Evolutionary conservation across 1,140 invertebrate species (phyloP).

Genomic region (Bombus balteatus): DNA sequence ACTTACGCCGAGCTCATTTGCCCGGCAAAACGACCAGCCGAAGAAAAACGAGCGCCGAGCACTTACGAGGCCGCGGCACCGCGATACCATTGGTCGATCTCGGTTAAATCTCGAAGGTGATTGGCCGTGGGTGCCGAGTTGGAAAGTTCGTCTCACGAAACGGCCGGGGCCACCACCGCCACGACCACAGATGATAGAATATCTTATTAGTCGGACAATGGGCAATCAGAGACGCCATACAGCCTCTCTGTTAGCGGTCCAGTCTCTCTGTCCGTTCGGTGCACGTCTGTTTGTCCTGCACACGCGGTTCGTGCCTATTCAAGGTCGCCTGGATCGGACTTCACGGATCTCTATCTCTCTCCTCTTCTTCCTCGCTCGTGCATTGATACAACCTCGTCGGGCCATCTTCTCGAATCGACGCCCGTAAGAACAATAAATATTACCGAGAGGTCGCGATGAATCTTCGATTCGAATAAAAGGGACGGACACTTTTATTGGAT

Average conservation of each 20-base stretch:
- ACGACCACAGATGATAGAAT: constrained; percentile 76
- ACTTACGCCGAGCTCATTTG: constrained; percentile 76
- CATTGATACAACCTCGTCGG: neutral
- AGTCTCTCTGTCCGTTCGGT: constrained; percentile 57
- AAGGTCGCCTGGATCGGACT: constrained; percentile 59
- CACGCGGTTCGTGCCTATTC: constrained; percentile 49
- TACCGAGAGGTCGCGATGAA: neutral
- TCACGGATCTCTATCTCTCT: neutral
- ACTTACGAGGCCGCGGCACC: constrained; percentile 16
- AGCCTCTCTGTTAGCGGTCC: constrained; percentile 76
- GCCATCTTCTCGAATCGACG: constrained; percentile 32
- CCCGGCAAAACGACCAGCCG: constrained; percentile 61
- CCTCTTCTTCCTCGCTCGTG: neutral
- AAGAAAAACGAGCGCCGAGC: constrained; percentile 26
- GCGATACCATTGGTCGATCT: constrained; percentile 66
- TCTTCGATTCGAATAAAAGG: neutral
- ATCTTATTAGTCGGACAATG: constrained; percentile 82
- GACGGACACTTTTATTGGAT: neutral
- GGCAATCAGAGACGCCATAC: constrained; percentile 80
- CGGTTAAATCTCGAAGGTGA: constrained; percentile 66
- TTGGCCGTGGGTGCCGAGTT: constrained; percentile 60
- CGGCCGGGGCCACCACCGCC: constrained; percentile 61
- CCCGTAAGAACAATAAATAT: constrained; percentile 40
- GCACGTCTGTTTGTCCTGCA: constrained; percentile 63
- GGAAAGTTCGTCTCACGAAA: constrained; percentile 59